Conservation (phyloP, 2,797 vertebrate species). For the Manis pentadactyla region DNA sequence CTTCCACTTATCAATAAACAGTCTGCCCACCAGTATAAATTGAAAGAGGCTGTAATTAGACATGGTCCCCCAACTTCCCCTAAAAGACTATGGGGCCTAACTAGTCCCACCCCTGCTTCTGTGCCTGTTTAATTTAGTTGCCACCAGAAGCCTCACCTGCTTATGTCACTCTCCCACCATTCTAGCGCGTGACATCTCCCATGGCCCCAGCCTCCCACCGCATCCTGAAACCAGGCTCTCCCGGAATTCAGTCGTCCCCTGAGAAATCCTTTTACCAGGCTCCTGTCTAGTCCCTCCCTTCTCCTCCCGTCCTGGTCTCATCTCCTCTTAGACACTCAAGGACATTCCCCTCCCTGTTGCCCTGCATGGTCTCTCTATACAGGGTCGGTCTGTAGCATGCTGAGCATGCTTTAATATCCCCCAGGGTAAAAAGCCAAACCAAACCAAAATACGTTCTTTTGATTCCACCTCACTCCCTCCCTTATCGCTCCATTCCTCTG, state of each 20-base stretch:
- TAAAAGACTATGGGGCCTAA: background rate
- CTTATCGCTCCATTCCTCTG: background rate
- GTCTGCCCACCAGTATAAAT: background rate
- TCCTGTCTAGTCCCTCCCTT: background rate
- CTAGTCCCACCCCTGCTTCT: background rate
- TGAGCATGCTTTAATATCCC: background rate
- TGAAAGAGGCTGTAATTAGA: background rate
- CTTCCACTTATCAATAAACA: background rate
- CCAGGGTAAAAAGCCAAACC: background rate
- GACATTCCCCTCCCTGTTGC: background rate
- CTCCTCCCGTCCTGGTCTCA: background rate
- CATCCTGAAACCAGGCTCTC: background rate
- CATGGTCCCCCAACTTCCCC: background rate
- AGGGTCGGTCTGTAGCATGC: background rate
- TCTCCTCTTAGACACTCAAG: background rate
- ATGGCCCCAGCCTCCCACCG: background rate
- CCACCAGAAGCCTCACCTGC: background rate
- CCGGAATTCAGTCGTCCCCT: background rate
- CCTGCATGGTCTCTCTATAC: background rate
- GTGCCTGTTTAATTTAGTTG: background rate
- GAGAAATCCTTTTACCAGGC: background rate
- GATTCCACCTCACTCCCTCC: background rate
- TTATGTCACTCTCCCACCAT: background rate
- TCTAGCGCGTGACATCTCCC: background rate
- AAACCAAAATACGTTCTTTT: background rate